phyloP scores from a whole-genome alignment of 2,113 vertebrate genomes.

The Gallinago media region DNA sequence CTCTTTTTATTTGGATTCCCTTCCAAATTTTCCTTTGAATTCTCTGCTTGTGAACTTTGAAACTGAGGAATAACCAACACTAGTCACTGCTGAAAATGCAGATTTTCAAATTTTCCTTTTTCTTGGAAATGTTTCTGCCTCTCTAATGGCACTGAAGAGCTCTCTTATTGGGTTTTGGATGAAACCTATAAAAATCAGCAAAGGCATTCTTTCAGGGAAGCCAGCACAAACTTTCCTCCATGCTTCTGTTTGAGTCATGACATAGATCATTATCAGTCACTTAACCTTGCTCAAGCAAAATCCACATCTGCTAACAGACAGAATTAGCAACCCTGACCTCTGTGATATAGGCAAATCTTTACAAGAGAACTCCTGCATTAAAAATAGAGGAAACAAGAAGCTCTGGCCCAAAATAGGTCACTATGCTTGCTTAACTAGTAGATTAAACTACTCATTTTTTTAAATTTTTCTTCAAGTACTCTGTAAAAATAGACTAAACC shows the following conservation, averaged over 20 bases:
- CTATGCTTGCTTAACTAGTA: background rate
- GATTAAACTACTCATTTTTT: background rate
- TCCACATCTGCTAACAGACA: background rate
- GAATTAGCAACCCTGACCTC: background rate
- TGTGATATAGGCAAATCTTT: background rate
- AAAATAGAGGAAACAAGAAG: background rate
- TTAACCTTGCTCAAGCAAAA: background rate
- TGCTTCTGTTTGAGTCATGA: background rate
- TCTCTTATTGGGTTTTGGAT: constrained; percentile 13
- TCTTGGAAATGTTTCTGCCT: constrained; percentile 18
- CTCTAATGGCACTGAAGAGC: background rate
- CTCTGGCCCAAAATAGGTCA: background rate
- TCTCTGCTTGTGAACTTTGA: constrained; percentile 5
- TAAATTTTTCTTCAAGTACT: background rate
- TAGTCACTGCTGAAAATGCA: constrained; percentile 36
- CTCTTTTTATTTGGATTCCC: background rate
- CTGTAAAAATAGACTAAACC: background rate
- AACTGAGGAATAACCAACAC: constrained; percentile 4
- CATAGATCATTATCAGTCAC: background rate
- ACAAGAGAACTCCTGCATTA: background rate
- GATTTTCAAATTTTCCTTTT: constrained; percentile 49
- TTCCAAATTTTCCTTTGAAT: constrained; percentile 5
- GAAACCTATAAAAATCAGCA: constrained; percentile 7
- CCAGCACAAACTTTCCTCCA: background rate
- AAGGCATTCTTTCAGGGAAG: background rate